Evolutionary conservation across 2,888 invertebrate species (phyloP).

Genomic region (Perizoma affinitatum): DNA sequence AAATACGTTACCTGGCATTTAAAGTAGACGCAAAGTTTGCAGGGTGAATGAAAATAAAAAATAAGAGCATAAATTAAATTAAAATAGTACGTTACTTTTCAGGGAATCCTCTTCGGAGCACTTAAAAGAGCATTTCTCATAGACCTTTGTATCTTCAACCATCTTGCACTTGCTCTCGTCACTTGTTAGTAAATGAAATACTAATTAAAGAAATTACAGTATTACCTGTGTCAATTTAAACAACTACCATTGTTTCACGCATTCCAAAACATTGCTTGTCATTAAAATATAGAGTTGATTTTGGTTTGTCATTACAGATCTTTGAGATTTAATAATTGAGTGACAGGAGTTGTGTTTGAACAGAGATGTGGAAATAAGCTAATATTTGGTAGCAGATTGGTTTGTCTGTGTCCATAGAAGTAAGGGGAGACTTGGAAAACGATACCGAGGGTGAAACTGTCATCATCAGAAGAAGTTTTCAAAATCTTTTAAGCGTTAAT

Average conservation of each 20-base stretch:
- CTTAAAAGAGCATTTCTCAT: slow-evolving; percentile 37
- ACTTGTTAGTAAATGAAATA: slow-evolving; percentile 32
- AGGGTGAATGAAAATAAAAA: neutral
- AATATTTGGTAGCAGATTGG: slow-evolving; percentile 14
- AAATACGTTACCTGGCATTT: too few species aligned
- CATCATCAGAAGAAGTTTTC: too few species aligned
- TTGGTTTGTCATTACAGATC: neutral
- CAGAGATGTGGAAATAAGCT: slow-evolving; percentile 3
- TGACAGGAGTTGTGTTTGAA: slow-evolving; percentile 7
- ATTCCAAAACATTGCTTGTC: neutral
- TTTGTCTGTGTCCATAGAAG: neutral
- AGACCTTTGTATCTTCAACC: slow-evolving; percentile 36
- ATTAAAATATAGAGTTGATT: neutral
- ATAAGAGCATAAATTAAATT: neutral
- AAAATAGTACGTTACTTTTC: slow-evolving; percentile 40
- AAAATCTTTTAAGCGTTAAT: too few species aligned
- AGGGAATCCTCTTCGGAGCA: slow-evolving; percentile 29
- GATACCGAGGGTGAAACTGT: too few species aligned
- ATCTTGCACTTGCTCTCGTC: slow-evolving; percentile 37
- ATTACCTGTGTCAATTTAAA: neutral
- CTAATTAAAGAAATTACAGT: slow-evolving; percentile 19
- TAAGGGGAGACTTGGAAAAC: neutral
- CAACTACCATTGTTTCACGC: neutral
- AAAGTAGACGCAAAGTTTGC: too few species aligned
- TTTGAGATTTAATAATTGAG: slow-evolving; percentile 19